Conservation (phyloP, 2,113 vertebrate genomes). For the Hippopotamus amphibius region DNA sequence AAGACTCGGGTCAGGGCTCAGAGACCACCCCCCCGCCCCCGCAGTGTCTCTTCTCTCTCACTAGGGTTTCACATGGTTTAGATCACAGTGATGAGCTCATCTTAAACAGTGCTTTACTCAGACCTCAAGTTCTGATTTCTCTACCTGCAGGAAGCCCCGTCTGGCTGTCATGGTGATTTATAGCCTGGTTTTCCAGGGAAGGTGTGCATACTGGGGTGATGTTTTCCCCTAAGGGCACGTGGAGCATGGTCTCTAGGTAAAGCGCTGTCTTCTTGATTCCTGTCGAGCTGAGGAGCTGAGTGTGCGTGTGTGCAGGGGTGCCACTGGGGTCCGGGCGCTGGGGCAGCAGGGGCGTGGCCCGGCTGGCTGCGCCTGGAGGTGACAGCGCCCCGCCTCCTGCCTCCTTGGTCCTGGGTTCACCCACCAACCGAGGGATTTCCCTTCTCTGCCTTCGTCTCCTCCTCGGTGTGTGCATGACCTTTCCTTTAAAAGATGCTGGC, state of each 20-base stretch:
- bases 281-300: neutral
- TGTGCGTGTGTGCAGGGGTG: accelerated
- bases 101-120: neutral
- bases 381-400: neutral
- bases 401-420: neutral
- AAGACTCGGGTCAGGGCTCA: neutral
- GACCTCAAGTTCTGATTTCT: neutral
- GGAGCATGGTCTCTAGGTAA: neutral
- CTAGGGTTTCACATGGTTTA: neutral
- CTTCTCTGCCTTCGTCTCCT: too few species aligned
- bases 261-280: neutral
- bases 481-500: neutral
- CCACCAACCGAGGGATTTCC: neutral
- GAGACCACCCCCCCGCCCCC: neutral
- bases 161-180: neutral
- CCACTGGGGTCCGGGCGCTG: neutral
- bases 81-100: neutral
- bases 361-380: neutral
- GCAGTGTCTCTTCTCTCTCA: neutral
- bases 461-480: neutral
- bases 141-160: too few species aligned
- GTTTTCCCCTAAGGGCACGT: neutral
- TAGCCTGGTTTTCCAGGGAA: neutral
- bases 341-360: neutral
- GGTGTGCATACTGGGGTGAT: too few species aligned